phyloP scores from a whole-genome alignment of 2,888 invertebrate genomes.

The Anaspis maculata region DNA sequence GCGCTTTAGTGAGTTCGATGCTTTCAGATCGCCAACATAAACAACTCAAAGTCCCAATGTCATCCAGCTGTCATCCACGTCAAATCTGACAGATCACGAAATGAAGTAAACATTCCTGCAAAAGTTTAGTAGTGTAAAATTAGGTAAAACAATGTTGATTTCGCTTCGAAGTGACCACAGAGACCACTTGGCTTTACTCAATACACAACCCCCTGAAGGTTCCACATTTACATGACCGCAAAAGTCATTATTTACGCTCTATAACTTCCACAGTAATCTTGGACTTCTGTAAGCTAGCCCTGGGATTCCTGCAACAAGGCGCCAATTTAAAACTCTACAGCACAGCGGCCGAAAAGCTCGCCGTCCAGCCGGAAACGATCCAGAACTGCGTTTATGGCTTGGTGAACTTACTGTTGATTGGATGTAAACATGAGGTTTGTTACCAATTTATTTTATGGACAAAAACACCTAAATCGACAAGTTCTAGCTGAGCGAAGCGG shows the following conservation, averaged over 20 bases:
- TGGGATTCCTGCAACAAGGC: conserved; percentile 60
- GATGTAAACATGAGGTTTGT: conserved; percentile 60
- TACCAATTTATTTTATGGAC: not conserved
- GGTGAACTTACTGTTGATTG: conserved; percentile 63
- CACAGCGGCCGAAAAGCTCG: conserved; percentile 56
- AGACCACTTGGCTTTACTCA: conserved; percentile 48
- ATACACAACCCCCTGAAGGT: conserved; percentile 47
- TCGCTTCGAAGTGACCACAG: conserved; percentile 49
- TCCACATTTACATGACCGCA: conserved; percentile 13
- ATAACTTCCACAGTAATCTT: conserved; percentile 50
- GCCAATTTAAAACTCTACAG: conserved; percentile 53
- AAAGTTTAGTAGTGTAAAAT: too few species aligned
- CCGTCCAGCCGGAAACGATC: conserved; percentile 46
- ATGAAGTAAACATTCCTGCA: too few species aligned
- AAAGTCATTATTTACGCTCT: conserved; percentile 5
- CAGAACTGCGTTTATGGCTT: conserved; percentile 63
- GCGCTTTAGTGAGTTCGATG: too few species aligned
- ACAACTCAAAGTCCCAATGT: too few species aligned
- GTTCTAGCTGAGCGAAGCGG: conserved; percentile 42
- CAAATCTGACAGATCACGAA: too few species aligned
- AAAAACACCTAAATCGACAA: not conserved
- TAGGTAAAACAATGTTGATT: conserved; percentile 35
- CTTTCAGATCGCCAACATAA: too few species aligned
- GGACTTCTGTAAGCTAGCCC: conserved; percentile 61
- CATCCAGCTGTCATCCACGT: too few species aligned